Base-by-base conservation (phyloP, 2,113 vertebrate species). In the Scortum barcoo region DNA sequence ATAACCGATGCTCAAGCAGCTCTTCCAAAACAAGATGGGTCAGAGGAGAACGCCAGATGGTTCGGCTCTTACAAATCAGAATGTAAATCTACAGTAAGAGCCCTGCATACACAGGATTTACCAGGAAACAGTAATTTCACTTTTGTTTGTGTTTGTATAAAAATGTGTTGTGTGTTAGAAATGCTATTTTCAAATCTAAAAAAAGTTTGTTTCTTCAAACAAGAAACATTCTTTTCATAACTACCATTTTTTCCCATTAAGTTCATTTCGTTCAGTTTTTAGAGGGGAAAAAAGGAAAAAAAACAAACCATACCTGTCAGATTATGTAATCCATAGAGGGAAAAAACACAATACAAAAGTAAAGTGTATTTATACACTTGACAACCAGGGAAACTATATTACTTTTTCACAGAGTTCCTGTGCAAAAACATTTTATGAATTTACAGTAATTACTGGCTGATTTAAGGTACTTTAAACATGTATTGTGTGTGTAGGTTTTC, bases 21-120 rank as follows among this genome's bases (percentile, higher is more conserved):
- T 42, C 57, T 61, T 68, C 73, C 82, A 77, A 81, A 87, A 78
- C 74, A 70, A 69, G 51, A 77, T 0, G 38, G 57, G 51, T 60
- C 22, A 0, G 13, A 40, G 24, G 42, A 80, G 40, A 72, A 80
- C 58, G 58, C 36, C 82, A 66, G 48, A 83, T 77, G 70, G 30
- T 62, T 80, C 70, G 61, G 54, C 69, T 72, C 70, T 75, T 58
- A 79, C 20, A 71, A 81, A 53, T 50, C 62, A 51, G 9, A 16
- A 22, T 36, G 7, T 61, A 28, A 3, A 58, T 66, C 46, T 66
- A 68, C 24, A 60, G 26, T 13, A 57, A 57, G 4, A 54, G 13
- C 14, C 24, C 24, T 68, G 22, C 14, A 40, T 51, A 44, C 20
- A 40, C 26, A 2, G 38, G 5, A 42, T 48, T 20, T 22, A 81